These are phyloP conservation scores for Polypedilum pembai DNA, from an alignment of 1,140 invertebrate species.

Conservation along the genomic window DNA sequence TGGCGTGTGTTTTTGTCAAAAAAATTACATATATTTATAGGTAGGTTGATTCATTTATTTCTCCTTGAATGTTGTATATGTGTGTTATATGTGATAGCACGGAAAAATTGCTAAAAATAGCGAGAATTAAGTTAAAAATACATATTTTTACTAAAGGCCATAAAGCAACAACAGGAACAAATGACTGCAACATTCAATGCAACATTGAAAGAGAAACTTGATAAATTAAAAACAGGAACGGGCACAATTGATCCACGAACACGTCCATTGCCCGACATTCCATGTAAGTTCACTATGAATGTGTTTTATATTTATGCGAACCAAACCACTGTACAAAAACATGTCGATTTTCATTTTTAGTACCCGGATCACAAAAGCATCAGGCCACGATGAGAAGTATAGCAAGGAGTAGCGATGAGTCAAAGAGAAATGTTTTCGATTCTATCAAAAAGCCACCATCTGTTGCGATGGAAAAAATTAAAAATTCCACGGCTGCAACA, in stretches of 20 bases:
- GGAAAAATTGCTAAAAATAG: background rate
- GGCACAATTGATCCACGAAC: conserved; percentile 34
- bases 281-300: conserved; percentile 34
- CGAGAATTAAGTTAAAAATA: background rate
- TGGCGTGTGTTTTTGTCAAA: too few species aligned
- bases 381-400: conserved; percentile 36
- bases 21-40: too few species aligned
- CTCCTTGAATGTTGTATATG: too few species aligned
- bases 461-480: conserved; percentile 42
- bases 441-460: conserved; percentile 41
- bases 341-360: background rate
- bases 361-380: conserved; percentile 35
- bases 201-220: background rate
- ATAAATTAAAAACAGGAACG: conserved; percentile 23
- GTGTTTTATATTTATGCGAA: background rate
- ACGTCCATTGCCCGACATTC: conserved; percentile 41
- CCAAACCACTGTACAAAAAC: background rate
- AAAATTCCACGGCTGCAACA: conserved; percentile 41
- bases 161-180: background rate
- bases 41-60: too few species aligned
- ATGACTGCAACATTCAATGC: background rate
- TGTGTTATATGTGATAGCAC: too few species aligned
- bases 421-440: conserved; percentile 37
- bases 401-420: conserved; percentile 36
- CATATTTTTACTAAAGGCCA: background rate